phyloP scores from a whole-genome alignment of 1,140 invertebrate species.

The Reticulitermes speratus region DNA sequence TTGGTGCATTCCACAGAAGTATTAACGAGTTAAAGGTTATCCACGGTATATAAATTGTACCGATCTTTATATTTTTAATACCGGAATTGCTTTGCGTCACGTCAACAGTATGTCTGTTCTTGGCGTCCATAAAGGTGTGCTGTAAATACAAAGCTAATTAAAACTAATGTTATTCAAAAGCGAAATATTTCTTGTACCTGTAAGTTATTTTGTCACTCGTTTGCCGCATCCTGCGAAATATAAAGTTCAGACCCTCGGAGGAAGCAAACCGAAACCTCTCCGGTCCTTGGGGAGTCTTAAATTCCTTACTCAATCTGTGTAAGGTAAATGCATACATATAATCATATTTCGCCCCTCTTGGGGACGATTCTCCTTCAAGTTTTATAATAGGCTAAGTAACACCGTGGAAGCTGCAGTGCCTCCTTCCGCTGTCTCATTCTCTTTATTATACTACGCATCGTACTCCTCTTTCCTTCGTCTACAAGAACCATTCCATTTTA shows the following conservation, averaged over 20 bases:
- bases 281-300: background rate
- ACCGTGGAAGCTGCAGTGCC: background rate
- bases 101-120: too few species aligned
- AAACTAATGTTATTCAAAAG: too few species aligned
- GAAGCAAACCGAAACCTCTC: slow-evolving; percentile 4
- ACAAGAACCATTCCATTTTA: background rate
- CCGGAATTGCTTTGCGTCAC: too few species aligned
- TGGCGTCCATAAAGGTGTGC: too few species aligned
- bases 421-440: background rate
- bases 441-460: background rate
- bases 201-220: background rate
- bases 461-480: background rate
- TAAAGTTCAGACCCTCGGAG: background rate
- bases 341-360: background rate
- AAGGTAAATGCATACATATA: slow-evolving; percentile 5
- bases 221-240: background rate
- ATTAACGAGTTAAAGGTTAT: too few species aligned
- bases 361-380: slow-evolving; percentile 1
- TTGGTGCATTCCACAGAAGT: too few species aligned
- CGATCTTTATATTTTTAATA: too few species aligned
- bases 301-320: slow-evolving; percentile 6
- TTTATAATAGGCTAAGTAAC: slow-evolving; percentile 19
- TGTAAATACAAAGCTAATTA: too few species aligned
- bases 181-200: background rate
- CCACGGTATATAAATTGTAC: too few species aligned